Conservation (phyloP, 2,888 invertebrate genomes). For the Thyatira batis region DNA sequence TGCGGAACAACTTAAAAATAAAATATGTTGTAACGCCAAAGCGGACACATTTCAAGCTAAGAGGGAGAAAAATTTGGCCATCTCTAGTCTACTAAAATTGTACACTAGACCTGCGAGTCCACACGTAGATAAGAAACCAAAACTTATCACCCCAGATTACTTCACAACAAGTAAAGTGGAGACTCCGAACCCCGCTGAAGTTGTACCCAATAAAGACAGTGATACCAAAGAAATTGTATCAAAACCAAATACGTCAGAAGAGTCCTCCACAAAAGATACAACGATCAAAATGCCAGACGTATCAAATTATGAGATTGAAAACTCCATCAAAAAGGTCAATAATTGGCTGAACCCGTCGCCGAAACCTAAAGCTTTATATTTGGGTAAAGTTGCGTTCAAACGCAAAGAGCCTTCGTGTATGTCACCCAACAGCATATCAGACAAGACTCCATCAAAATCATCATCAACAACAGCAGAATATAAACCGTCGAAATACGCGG, state of each 20-base stretch:
- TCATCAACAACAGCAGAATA: slow-evolving; percentile 16
- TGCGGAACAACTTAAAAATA: slow-evolving; percentile 36
- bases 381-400: slow-evolving; percentile 38
- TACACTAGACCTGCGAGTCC: slow-evolving; percentile 27
- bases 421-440: slow-evolving; percentile 7
- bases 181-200: neutral
- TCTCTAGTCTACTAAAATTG: slow-evolving; percentile 52
- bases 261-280: too few relatives aligned
- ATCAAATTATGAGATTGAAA: slow-evolving; percentile 26
- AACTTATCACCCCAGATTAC: slow-evolving; percentile 50
- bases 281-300: neutral
- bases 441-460: slow-evolving; percentile 13
- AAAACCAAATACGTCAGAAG: neutral
- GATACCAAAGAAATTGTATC: neutral
- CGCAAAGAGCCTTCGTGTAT: slow-evolving; percentile 30
- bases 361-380: slow-evolving; percentile 17
- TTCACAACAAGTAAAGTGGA: slow-evolving; percentile 25
- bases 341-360: slow-evolving; percentile 35
- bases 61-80: slow-evolving; percentile 55
- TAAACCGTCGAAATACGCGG: slow-evolving; percentile 39
- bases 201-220: neutral
- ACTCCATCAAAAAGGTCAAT: slow-evolving; percentile 48
- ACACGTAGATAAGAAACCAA: slow-evolving; percentile 20
- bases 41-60: slow-evolving; percentile 35
- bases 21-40: slow-evolving; percentile 42